phyloP scores from a whole-genome alignment of 2,113 vertebrate species.

The Apus apus region DNA sequence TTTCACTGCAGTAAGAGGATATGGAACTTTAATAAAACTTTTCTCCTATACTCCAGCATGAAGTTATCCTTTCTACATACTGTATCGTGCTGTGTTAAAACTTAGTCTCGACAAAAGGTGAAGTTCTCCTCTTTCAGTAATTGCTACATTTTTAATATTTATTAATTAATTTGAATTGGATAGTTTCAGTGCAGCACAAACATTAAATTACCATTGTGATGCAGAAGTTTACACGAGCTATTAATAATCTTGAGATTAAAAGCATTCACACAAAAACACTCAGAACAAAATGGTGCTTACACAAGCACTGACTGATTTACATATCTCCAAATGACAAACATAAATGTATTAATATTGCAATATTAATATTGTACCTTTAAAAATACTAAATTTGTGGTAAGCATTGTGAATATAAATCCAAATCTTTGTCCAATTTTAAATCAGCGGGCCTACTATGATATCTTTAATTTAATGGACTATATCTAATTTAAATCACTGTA shows the following conservation, averaged over 20 bases:
- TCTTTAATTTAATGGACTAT: not conserved
- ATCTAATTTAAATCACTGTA: not conserved
- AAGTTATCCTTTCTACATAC: slow-evolving; percentile 32
- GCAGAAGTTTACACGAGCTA: not conserved
- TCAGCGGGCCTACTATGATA: not conserved
- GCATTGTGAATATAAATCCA: not conserved
- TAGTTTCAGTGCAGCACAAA: not conserved
- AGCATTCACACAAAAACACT: not conserved
- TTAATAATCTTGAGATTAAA: not conserved
- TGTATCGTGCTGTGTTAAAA: slow-evolving; percentile 35
- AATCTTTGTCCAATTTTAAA: not conserved
- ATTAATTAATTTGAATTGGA: not conserved
- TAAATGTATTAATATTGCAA: not conserved
- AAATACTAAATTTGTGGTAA: not conserved
- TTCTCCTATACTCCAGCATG: slow-evolving; percentile 3
- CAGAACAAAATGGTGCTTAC: not conserved
- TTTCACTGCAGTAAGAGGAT: slow-evolving; percentile 42
- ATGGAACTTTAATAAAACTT: slow-evolving; percentile 64
- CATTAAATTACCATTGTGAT: not conserved
- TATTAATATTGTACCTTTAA: not conserved
- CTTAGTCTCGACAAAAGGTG: not conserved
- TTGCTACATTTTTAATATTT: slow-evolving; percentile 13
- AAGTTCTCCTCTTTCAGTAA: not conserved
- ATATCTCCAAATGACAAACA: not conserved
- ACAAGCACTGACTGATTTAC: not conserved